These are phyloP conservation scores for Tillus elongatus DNA, from an alignment of 2,888 invertebrate genomes.

Conservation along the genomic window DNA sequence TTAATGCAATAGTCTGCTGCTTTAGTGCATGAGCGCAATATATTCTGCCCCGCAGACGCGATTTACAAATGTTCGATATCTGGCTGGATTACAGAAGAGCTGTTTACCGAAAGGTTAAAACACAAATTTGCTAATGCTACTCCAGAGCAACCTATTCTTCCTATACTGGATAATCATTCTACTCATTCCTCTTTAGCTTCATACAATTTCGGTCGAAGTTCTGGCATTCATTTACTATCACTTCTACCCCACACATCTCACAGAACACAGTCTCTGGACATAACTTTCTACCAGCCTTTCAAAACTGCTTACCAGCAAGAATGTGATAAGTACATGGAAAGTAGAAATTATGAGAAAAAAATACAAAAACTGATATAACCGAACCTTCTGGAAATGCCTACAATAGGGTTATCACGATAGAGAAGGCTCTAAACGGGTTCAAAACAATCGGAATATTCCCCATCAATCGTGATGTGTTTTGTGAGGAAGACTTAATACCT, in stretches of 20 bases:
- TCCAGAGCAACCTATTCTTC: no score
- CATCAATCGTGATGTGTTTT: background rate
- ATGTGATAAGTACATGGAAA: conserved; percentile 10
- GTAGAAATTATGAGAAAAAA: conserved; percentile 2
- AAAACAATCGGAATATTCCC: background rate
- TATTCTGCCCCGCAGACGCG: no score
- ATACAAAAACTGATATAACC: background rate
- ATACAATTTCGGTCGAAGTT: conserved; percentile 7
- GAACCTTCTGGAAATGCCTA: background rate
- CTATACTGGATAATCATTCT: no score
- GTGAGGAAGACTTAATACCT: background rate
- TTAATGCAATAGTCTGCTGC: no score
- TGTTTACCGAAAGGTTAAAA: no score
- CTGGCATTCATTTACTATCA: background rate
- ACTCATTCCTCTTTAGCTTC: conserved; percentile 1
- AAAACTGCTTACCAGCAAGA: background rate
- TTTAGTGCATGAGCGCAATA: no score
- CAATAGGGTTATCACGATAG: background rate
- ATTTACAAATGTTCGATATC: no score
- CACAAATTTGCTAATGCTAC: no score
- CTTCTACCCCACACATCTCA: conserved; percentile 1
- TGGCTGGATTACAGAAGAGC: no score
- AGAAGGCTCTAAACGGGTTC: background rate
- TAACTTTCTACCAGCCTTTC: background rate
- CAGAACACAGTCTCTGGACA: background rate